Percentiles rank a stretch among this genome's conserved stretches.
Conservation (phyloP, 1,140 invertebrate genomes). For the Asobara japonica region DNA sequence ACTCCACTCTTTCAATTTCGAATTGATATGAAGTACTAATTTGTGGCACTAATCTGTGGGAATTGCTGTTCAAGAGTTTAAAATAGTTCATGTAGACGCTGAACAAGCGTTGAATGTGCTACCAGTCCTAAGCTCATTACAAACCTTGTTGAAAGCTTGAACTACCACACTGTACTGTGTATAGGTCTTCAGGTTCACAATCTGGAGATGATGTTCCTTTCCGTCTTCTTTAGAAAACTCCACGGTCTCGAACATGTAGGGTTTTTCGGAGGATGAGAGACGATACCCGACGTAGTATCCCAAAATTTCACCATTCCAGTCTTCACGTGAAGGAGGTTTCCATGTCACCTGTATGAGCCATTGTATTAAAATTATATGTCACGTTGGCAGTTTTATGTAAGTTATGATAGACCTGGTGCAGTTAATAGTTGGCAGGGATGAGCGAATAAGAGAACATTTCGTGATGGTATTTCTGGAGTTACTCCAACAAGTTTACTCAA, state of each 20-base stretch:
- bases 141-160: slow-evolving; percentile 95
- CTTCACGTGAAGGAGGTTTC: slow-evolving; percentile 89
- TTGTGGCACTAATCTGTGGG: too few species aligned
- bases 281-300: slow-evolving; percentile 93
- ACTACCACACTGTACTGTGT: slow-evolving; percentile 95
- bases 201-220: slow-evolving; percentile 87
- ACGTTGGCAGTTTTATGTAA: background rate
- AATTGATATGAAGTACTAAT: too few species aligned
- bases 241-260: slow-evolving; percentile 91
- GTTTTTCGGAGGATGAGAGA: slow-evolving; percentile 87
- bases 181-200: slow-evolving; percentile 87
- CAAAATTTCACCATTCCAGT: slow-evolving; percentile 93
- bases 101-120: too few species aligned
- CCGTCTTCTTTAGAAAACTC: slow-evolving; percentile 91
- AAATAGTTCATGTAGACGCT: too few species aligned
- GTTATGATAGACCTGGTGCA: too few species aligned
- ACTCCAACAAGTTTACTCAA: background rate
- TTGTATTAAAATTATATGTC: background rate
- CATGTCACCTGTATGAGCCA: slow-evolving; percentile 72
- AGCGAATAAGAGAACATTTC: too few species aligned
- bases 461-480: too few species aligned
- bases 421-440: too few species aligned
- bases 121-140: too few species aligned
- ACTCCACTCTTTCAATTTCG: too few species aligned
- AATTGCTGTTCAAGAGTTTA: too few species aligned